These are phyloP conservation scores for Drosophila neoperkinsi DNA, from an alignment of 2,888 invertebrate species.

Conservation along the genomic window DNA sequence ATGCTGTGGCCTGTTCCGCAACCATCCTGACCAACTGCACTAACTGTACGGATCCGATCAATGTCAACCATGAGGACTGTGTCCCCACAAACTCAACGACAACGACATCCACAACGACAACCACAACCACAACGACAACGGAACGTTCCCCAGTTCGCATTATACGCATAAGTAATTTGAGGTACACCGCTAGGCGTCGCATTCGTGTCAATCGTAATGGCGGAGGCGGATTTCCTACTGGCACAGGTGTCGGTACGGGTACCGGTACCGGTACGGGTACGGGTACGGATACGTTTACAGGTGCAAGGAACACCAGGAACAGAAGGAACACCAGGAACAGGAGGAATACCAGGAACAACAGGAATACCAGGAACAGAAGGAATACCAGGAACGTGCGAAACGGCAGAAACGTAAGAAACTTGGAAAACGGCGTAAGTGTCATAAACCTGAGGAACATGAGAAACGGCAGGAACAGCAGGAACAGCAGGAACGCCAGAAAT, in stretches of 20 bases:
- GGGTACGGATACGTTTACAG: too few species aligned
- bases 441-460: not conserved
- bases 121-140: slow-evolving; percentile 10
- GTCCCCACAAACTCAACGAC: slow-evolving; percentile 26
- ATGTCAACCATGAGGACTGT: slow-evolving; percentile 17
- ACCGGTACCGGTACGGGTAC: not conserved
- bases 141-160: not conserved
- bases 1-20: slow-evolving; percentile 33
- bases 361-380: too few species aligned
- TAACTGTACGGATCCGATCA: slow-evolving; percentile 19
- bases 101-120: slow-evolving; percentile 25
- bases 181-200: slow-evolving; percentile 15
- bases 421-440: not conserved
- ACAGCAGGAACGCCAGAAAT: too few species aligned
- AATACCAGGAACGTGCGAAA: too few species aligned
- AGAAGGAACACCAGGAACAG: too few species aligned
- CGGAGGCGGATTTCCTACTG: not conserved
- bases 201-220: slow-evolving; percentile 16
- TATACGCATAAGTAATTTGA: slow-evolving; percentile 10
- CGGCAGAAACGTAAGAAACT: not conserved
- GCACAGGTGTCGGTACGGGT: not conserved
- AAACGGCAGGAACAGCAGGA: too few species aligned
- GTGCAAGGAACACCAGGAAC: not conserved
- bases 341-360: too few species aligned
- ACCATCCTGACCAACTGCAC: slow-evolving; percentile 28